phyloP scores from a whole-genome alignment of 1,140 invertebrate genomes.

The Chionoecetes opilio region DNA sequence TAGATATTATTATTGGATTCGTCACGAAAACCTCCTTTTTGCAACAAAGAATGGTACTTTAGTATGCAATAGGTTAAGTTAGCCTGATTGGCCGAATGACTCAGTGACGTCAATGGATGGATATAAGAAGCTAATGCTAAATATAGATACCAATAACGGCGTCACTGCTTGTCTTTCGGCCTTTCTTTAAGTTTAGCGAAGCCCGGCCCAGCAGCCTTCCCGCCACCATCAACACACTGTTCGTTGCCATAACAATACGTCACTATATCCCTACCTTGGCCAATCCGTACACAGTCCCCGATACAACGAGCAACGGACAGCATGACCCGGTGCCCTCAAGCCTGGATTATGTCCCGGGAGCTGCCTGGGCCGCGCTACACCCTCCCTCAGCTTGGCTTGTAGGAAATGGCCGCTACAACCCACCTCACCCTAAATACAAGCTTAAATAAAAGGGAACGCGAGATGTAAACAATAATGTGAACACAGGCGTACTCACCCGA shows the following conservation, averaged over 20 bases:
- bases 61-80: slow-evolving; percentile 68
- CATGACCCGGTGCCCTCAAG: not conserved
- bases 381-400: slow-evolving; percentile 54
- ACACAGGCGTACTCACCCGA: not conserved
- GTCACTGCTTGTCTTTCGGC: not conserved
- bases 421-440: no score
- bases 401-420: slow-evolving; percentile 32
- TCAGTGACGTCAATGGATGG: not conserved
- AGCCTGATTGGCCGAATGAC: slow-evolving; percentile 30
- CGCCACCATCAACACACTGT: not conserved
- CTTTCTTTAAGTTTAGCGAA: slow-evolving; percentile 41
- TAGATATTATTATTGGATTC: not conserved
- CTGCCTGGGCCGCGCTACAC: not conserved
- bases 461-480: not conserved
- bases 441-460: not conserved
- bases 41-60: slow-evolving; percentile 50
- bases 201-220: not conserved
- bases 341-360: not conserved
- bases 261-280: no score
- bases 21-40: slow-evolving; percentile 49
- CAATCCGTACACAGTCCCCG: no score
- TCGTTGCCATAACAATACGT: not conserved
- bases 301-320: not conserved
- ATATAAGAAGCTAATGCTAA: not conserved
- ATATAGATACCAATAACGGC: not conserved